Evolutionary conservation across 2,113 vertebrate genomes (phyloP).

Genomic region (Microcebus ravelobensis): DNA sequence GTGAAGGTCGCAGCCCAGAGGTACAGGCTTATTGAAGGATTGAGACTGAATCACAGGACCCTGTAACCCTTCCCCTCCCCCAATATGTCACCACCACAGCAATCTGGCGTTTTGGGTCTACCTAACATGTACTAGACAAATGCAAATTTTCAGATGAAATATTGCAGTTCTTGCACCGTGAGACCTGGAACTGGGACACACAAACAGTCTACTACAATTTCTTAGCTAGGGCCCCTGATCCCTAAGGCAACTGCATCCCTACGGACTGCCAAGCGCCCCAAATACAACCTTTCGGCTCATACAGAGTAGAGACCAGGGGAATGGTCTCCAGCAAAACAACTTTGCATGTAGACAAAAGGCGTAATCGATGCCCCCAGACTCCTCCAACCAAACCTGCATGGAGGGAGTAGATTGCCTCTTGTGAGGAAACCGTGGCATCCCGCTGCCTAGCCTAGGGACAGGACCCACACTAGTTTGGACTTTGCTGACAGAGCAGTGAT

Average conservation of each 20-base stretch:
- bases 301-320: not conserved
- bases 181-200: not conserved
- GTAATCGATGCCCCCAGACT: not conserved
- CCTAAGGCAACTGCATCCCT: no score
- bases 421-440: not conserved
- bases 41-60: not conserved
- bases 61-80: not conserved
- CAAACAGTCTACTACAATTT: not conserved
- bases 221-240: not conserved
- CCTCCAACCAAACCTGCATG: not conserved
- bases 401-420: not conserved
- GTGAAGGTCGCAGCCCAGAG: not conserved
- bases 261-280: not conserved
- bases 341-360: not conserved
- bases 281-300: not conserved
- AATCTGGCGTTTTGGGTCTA: not conserved
- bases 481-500: not conserved
- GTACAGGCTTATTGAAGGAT: not conserved
- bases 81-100: fast-evolving
- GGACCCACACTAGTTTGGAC: not conserved
- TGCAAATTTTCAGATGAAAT: no score
- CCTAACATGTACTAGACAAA: fast-evolving
- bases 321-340: not conserved
- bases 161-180: no score
- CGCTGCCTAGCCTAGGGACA: no score